phyloP scores from a whole-genome alignment of 2,888 invertebrate genomes.

The Microctonus aethiopoides region DNA sequence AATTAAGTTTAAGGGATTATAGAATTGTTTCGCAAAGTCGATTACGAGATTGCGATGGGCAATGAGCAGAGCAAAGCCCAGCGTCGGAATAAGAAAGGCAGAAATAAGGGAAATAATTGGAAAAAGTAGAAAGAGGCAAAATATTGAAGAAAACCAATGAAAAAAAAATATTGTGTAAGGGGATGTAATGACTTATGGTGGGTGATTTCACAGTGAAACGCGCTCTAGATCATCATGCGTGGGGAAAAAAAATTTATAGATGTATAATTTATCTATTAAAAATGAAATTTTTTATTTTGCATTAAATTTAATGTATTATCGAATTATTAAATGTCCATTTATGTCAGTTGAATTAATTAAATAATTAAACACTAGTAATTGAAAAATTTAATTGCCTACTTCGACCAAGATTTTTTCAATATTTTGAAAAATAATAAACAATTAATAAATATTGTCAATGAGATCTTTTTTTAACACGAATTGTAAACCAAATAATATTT shows the following conservation, averaged over 20 bases:
- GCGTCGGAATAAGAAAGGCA: not conserved
- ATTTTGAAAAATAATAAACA: too few relatives aligned
- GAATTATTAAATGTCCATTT: too few relatives aligned
- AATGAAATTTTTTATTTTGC: too few relatives aligned
- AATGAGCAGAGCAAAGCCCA: not conserved
- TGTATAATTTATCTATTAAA: not conserved
- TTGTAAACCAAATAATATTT: too few relatives aligned
- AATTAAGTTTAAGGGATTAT: slow-evolving; percentile 65
- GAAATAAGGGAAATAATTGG: not conserved
- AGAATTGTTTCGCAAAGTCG: slow-evolving; percentile 64
- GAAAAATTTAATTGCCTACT: too few relatives aligned
- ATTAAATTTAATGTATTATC: too few relatives aligned
- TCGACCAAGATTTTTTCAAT: too few relatives aligned
- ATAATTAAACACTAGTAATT: too few relatives aligned
- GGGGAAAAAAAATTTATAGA: not conserved
- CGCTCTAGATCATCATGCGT: slow-evolving; percentile 26
- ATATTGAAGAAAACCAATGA: not conserved
- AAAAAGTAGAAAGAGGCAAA: slow-evolving; percentile 4
- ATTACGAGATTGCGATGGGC: slow-evolving; percentile 57
- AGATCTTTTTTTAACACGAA: too few relatives aligned
- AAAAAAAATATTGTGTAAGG: not conserved
- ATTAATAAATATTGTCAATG: too few relatives aligned
- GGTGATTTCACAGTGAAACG: slow-evolving; percentile 44
- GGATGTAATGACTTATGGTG: slow-evolving; percentile 39
- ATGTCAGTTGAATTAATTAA: too few relatives aligned